Evolutionary conservation across 2,797 vertebrate genomes (phyloP).

Genomic region (Ibycter americanus): DNA sequence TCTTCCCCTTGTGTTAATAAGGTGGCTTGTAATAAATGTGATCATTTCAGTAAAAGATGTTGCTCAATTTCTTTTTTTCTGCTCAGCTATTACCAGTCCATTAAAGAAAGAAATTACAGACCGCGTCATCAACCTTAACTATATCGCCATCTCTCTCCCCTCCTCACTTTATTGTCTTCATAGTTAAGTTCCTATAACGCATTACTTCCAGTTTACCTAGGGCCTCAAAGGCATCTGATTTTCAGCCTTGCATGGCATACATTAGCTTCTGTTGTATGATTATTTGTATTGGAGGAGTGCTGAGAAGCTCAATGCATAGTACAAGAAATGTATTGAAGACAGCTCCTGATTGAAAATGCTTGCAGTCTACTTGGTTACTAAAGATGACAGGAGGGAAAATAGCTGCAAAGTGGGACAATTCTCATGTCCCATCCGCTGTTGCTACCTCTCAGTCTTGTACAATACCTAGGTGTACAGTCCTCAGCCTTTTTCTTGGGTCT

Average conservation of each 20-base stretch:
- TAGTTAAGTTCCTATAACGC: background rate
- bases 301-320: background rate
- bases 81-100: background rate
- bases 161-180: background rate
- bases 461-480: accelerated
- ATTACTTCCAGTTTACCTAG: background rate
- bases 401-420: background rate
- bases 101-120: background rate
- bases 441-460: background rate
- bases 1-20: background rate
- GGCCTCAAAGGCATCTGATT: background rate
- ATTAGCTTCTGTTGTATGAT: background rate
- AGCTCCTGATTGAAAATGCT: background rate
- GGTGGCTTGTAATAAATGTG: background rate
- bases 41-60: background rate
- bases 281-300: background rate
- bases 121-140: background rate
- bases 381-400: background rate
- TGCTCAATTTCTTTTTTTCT: background rate
- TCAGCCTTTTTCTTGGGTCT: background rate
- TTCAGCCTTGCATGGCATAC: background rate
- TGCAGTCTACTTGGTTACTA: background rate
- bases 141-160: background rate
- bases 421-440: background rate
- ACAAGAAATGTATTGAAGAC: background rate